Base-by-base conservation (phyloP, 2,797 vertebrate species). In the Gambelia wislizenii region DNA sequence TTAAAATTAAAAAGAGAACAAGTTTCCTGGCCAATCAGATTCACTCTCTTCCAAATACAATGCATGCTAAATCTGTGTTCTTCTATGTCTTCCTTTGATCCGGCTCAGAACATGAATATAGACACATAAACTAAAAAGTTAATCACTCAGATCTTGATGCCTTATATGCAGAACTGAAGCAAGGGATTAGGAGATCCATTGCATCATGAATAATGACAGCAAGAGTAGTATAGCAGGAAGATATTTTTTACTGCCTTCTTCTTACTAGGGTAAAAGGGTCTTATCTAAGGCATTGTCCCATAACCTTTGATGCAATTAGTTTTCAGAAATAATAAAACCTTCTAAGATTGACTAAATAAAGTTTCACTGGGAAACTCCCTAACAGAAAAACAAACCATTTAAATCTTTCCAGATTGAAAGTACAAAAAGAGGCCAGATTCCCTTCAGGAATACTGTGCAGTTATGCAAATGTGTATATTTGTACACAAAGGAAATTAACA, bases 1-100 rank as follows among this genome's bases (percentile, higher is more conserved):
- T 92, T 92, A 74, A 95, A 96, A 95, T 93, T 96, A 85, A 90
- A 95, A 96, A 90, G 92, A 95, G 93, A 93, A 92, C 87, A 91
- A 49, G 88, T 91, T 96, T 96, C 95, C 91, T 95, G 95, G 92
- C 93, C 94, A 84, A 42, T 84, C 86, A 87, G 30, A 10, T 33
- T 67, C 30, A 13, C 82, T 90, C 76, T 81, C 90, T 89, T 94
- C 69, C 85, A 92, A 93, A 92, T 91, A 77, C 8, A 89, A 90
- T 27, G 92, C 77, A 87, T 90, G 95, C 94, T 96, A 95, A 94
- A 70, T 54, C 80, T 90, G 92, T 59, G 83, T 94, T 69, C 94
- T 74, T 88, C 89, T 95, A 93, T 75, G 84, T 85, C 92, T 90
- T 77, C 47, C 85, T 93, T 96, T 92, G 91, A 90, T 80, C 95